Percentiles rank a stretch among this genome's conserved stretches.
Conservation (phyloP, 2,797 vertebrate species). For the Centropyge bicolor region DNA sequence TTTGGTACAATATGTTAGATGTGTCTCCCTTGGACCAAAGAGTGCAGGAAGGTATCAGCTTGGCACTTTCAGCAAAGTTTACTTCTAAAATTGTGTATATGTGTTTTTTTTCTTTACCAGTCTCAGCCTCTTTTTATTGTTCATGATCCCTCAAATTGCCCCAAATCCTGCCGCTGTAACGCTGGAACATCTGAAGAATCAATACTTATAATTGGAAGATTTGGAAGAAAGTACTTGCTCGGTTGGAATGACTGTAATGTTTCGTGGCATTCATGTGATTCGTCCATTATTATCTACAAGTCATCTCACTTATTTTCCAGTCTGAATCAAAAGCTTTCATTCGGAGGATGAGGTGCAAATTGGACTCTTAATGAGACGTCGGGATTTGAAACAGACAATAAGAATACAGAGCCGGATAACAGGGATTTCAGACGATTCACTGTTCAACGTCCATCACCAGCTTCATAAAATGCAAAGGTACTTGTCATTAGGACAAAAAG, state of each 20-base stretch:
- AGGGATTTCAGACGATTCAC: constrained; percentile 23
- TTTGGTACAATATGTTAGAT: not conserved
- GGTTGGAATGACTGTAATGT: not conserved
- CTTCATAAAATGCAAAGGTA: constrained; percentile 16
- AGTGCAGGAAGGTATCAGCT: too few species aligned
- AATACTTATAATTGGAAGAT: not conserved
- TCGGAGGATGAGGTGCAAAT: constrained; percentile 9
- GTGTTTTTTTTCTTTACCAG: not conserved
- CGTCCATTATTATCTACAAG: not conserved
- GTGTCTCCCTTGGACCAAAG: not conserved
- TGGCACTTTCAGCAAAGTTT: not conserved
- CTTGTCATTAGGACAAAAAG: constrained; percentile 45
- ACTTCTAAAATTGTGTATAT: not conserved
- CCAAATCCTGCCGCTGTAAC: not conserved
- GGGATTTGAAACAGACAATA: not conserved
- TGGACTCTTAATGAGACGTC: constrained; percentile 22
- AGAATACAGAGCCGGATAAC: constrained; percentile 1
- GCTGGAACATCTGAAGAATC: not conserved
- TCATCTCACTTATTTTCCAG: not conserved
- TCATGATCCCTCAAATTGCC: not conserved
- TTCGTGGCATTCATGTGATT: not conserved
- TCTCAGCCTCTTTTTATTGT: not conserved
- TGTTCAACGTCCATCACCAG: constrained; percentile 26
- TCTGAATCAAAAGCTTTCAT: constrained; percentile 5
- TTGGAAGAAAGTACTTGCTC: not conserved